These are phyloP conservation scores for Morpho helenor DNA, from an alignment of 2,888 invertebrate species.

Conservation along the genomic window DNA sequence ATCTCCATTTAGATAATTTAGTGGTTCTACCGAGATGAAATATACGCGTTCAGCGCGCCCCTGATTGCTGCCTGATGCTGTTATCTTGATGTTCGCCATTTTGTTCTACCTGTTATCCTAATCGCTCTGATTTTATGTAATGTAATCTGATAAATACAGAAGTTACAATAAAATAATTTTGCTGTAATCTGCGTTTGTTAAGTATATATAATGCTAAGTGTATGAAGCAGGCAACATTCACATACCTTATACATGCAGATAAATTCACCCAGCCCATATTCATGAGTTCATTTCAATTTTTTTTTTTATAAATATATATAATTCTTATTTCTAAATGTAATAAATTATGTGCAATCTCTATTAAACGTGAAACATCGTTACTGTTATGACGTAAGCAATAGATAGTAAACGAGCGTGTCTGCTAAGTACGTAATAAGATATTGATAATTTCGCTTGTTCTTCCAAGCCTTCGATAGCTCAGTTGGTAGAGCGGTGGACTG, in stretches of 20 bases:
- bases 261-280: no score
- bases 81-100: slow-evolving; percentile 55
- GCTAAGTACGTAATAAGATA: background rate
- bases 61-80: slow-evolving; percentile 57
- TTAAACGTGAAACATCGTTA: background rate
- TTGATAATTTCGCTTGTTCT: background rate
- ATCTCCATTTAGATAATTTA: slow-evolving; percentile 77
- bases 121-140: slow-evolving; percentile 19
- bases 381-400: background rate
- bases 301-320: no score
- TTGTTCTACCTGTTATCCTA: slow-evolving; percentile 41
- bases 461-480: slow-evolving; percentile 76
- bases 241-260: no score
- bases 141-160: background rate
- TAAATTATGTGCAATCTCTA: no score
- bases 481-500: slow-evolving; percentile 81
- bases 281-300: no score
- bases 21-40: slow-evolving; percentile 64
- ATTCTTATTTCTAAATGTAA: no score
- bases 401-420: background rate
- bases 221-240: no score
- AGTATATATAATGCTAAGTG: no score
- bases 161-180: no score
- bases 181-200: no score
- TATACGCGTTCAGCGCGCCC: slow-evolving; percentile 46